These are phyloP conservation scores for Ceryle rudis DNA, from an alignment of 2,797 vertebrate genomes.

Conservation along the genomic window DNA sequence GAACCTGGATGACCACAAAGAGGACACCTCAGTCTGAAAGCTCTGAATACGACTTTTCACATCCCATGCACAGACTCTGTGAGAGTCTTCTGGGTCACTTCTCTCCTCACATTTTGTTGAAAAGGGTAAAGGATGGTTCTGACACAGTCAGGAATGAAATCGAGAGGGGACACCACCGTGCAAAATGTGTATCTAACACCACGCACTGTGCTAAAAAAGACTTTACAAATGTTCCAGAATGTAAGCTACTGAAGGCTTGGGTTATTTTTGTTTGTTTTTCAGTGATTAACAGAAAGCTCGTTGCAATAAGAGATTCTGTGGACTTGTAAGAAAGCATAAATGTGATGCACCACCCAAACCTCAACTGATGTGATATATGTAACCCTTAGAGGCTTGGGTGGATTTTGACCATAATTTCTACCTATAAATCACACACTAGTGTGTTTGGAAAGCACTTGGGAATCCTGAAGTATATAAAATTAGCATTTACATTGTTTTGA, in stretches of 20 bases:
- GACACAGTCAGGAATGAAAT: neutral
- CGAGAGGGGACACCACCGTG: neutral
- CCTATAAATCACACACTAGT: neutral
- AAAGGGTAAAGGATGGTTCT: neutral
- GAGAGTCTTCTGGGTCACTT: neutral
- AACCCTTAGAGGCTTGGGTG: neutral
- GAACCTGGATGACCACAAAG: neutral
- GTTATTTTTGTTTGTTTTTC: neutral
- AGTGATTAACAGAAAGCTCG: neutral
- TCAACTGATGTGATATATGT: neutral
- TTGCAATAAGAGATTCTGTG: neutral
- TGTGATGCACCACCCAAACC: neutral
- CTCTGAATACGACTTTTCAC: neutral
- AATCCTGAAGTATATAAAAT: neutral
- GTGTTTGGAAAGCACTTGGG: neutral
- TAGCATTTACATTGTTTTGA: neutral
- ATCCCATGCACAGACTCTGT: neutral
- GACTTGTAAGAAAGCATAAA: neutral
- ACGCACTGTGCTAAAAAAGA: neutral
- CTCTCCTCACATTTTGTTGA: neutral
- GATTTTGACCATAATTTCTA: neutral
- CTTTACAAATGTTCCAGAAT: neutral
- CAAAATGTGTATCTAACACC: neutral
- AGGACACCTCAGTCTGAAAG: constrained; percentile 3
- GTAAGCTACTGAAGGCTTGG: neutral